Evolutionary conservation across 2,888 invertebrate species (phyloP), one percentile per base, ranked within the genome.

Genomic region (Clistopyga incitator): DNA sequence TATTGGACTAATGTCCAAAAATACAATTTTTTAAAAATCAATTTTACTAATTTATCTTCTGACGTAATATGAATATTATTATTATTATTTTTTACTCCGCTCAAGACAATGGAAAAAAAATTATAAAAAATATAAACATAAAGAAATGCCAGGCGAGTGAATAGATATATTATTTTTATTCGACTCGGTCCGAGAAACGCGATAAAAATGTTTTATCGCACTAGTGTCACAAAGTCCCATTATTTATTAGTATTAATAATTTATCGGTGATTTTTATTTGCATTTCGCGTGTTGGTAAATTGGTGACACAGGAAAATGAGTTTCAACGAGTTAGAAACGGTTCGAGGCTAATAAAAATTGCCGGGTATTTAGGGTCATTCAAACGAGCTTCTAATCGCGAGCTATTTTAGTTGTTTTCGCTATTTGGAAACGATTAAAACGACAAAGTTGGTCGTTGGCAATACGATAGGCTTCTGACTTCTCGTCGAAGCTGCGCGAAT

Each of bases 401-500:
- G 34, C 47, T 67, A 77, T 84, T 64, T 64, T 71, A n/a, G 38
- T 38, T 25, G 34, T 64, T 61, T 15, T 45, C 47, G 47, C 23
- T 10, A 34, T 42, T 3, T 65, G 38, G 13, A 38, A 38, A 65
- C 20, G 61, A 42, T 65, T 18, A 4, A 38, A 38, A 65, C 20
- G 61, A 42, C 29, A 52, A 29, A 4, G 29, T 29, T 29, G 29
- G 29, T 29, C 45, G 11, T 1, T 6, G 18, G 56, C 54, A 65
- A 65, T 64, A 61, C 83, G 82, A 71, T 76, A 80, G 76, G 76
- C 61, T 71, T 80, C 80, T 70, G 79, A 82, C 78, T 84, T 84
- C 77, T 84, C 65, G 77, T 64, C 82, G 85, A 86, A 82, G 84
- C 77, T 77, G 83, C 59, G 68, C 38, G 59, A 45, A 72, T 72